Evolutionary conservation across 2,797 vertebrate species (phyloP).

Genomic region (Loris lydekkerianus): DNA sequence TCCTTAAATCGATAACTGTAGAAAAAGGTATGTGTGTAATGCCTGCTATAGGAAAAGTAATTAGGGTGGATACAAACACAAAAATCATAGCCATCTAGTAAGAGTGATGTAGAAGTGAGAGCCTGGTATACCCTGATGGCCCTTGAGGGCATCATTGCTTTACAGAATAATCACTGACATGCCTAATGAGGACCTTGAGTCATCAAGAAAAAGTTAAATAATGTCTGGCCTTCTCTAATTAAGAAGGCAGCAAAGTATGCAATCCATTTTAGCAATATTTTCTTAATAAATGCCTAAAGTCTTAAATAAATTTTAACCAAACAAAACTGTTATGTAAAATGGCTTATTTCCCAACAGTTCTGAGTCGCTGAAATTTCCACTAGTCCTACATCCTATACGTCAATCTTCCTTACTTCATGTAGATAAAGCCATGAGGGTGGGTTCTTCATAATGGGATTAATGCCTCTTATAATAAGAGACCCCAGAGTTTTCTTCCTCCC

Average conservation of each 20-base stretch:
- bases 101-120: background rate
- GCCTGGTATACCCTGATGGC: background rate
- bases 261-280: conserved; percentile 63
- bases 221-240: conserved; percentile 56
- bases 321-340: conserved; percentile 39
- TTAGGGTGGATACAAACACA: conserved; percentile 27
- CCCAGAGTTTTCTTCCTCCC: background rate
- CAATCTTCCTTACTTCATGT: background rate
- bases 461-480: background rate
- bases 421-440: background rate
- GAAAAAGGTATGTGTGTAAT: background rate
- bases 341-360: conserved; percentile 21
- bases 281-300: conserved; percentile 54
- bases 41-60: background rate
- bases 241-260: conserved; percentile 44
- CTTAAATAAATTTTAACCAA: conserved; percentile 59
- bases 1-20: conserved; percentile 28
- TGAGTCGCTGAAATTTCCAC: background rate
- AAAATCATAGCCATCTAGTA: conserved; percentile 33
- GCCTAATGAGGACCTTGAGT: conserved; percentile 30
- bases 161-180: conserved; percentile 45
- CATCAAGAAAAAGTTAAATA: conserved; percentile 69
- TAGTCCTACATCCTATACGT: conserved; percentile 14
- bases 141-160: conserved; percentile 16
- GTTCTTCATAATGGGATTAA: background rate